These are phyloP conservation scores for Cryptus armator DNA, from an alignment of 2,888 invertebrate genomes.

Conservation along the genomic window DNA sequence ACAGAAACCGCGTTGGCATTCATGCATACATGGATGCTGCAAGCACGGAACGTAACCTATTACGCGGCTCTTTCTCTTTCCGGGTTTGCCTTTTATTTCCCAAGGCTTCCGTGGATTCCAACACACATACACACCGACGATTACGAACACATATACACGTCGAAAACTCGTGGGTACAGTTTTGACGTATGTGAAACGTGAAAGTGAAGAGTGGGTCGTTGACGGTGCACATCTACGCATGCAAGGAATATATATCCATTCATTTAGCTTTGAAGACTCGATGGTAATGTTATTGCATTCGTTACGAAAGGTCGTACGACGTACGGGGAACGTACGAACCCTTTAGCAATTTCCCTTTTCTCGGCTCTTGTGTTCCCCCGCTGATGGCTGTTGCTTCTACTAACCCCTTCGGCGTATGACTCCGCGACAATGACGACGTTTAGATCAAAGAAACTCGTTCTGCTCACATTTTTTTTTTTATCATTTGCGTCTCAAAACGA, in stretches of 20 bases:
- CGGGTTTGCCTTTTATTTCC: constrained; percentile 76
- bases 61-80: constrained; percentile 74
- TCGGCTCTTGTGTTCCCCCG: constrained; percentile 16
- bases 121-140: constrained; percentile 43
- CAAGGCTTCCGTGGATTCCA: constrained; percentile 45
- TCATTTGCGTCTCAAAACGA: not conserved
- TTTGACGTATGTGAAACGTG: constrained; percentile 8
- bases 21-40: constrained; percentile 56
- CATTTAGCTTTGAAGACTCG: constrained; percentile 79
- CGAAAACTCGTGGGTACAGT: constrained; percentile 39
- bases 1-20: constrained; percentile 27
- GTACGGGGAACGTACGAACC: constrained; percentile 50
- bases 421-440: constrained; percentile 26
- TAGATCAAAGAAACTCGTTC: constrained; percentile 11
- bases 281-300: constrained; percentile 83
- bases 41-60: constrained; percentile 76
- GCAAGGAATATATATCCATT: constrained; percentile 78
- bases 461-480: not conserved
- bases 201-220: constrained; percentile 52
- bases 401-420: constrained; percentile 39
- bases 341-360: constrained; percentile 49
- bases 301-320: constrained; percentile 76
- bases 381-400: not conserved
- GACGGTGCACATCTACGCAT: constrained; percentile 62
- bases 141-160: not conserved